Evolutionary conservation across 1,140 invertebrate genomes (phyloP).

Genomic region (Pogonomyrmex barbatus): DNA sequence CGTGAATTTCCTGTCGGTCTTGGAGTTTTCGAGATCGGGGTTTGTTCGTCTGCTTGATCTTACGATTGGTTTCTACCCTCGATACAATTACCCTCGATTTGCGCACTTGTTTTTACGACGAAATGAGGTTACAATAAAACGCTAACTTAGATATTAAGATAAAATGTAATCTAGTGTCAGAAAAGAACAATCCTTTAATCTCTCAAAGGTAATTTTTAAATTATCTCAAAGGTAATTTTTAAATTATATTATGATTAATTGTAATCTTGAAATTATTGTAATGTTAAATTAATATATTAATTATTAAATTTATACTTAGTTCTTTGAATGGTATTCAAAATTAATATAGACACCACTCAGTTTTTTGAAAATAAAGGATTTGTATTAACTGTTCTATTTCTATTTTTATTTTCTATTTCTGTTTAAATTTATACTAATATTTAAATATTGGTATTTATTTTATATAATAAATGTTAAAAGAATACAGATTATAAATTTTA

Average conservation of each 20-base stretch:
- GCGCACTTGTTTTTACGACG: neutral
- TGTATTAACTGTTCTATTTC: neutral
- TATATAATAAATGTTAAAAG: neutral
- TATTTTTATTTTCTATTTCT: neutral
- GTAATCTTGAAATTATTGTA: constrained; percentile 14
- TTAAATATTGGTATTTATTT: neutral
- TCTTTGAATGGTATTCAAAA: neutral
- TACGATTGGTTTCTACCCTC: constrained; percentile 24
- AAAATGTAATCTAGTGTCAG: neutral
- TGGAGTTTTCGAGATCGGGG: constrained; percentile 37
- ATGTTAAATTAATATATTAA: neutral
- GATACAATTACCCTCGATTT: neutral
- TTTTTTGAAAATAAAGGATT: neutral
- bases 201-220: neutral
- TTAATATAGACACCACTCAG: neutral
- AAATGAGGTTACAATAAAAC: constrained; percentile 24
- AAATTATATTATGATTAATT: no score
- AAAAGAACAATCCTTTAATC: neutral
- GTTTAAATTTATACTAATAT: neutral
- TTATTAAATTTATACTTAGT: neutral
- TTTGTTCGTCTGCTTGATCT: constrained; percentile 35
- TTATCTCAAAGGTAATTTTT: neutral
- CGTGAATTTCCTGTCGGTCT: constrained; percentile 35
- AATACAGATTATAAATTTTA: neutral
- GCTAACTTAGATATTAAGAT: neutral